These are phyloP conservation scores for Ginglymostoma cirratum DNA, from an alignment of 2,113 vertebrate species.

Conservation along the genomic window DNA sequence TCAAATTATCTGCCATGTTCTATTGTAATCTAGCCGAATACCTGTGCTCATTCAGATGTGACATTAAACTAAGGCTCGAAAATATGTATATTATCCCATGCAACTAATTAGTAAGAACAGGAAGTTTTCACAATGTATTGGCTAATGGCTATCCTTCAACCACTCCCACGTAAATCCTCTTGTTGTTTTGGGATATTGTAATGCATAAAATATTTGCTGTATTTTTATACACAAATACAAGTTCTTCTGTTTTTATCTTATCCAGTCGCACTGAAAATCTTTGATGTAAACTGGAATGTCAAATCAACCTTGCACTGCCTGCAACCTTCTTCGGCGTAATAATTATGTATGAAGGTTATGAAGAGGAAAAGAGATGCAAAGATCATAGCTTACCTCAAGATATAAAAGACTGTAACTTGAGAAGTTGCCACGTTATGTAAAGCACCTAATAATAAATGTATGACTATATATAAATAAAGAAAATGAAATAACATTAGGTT, in stretches of 20 bases:
- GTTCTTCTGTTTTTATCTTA: not conserved
- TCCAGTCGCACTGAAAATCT: not conserved
- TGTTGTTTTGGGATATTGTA: not conserved
- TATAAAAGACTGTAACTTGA: not conserved
- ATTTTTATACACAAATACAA: not conserved
- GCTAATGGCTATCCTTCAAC: not conserved
- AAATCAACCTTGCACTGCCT: not conserved
- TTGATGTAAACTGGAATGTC: not conserved
- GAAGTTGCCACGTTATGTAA: not conserved
- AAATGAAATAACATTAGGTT: not conserved
- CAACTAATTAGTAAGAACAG: not conserved
- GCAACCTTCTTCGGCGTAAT: not conserved
- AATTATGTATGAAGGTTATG: not conserved
- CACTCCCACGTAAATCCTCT: not conserved
- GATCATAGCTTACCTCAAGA: not conserved
- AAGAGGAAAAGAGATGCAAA: not conserved
- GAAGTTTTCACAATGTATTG: not conserved
- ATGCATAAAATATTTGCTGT: not conserved
- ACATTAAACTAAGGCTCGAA: not conserved
- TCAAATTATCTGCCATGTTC: too few relatives aligned
- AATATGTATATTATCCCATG: not conserved
- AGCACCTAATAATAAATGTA: too few relatives aligned
- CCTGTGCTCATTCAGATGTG: not conserved
- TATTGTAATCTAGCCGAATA: not conserved
- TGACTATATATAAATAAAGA: too few relatives aligned